These are phyloP conservation scores for Apostichopus parvimensis DNA, from an alignment of 35 echinoderm and acorn worm genomes.

Conservation along the genomic window DNA sequence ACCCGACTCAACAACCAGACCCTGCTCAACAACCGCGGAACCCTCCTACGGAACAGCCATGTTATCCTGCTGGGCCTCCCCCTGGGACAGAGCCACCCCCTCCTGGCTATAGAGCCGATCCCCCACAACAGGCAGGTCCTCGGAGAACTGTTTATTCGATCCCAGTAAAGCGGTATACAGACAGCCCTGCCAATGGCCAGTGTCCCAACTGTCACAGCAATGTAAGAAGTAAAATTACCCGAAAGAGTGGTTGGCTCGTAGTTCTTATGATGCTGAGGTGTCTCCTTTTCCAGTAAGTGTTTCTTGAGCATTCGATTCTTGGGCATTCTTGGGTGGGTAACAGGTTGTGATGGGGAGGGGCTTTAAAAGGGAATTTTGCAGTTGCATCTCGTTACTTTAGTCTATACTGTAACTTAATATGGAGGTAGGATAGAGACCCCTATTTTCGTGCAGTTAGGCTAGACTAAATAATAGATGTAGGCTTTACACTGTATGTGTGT, in stretches of 20 bases:
- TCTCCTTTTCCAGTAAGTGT: not conserved
- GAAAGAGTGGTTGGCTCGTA: constrained; percentile 17
- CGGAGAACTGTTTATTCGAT: constrained; percentile 19
- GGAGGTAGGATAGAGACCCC: no score
- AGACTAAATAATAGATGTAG: no score
- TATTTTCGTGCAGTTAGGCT: no score
- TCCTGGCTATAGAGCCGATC: not conserved
- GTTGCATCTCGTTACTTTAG: no score
- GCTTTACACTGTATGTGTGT: no score
- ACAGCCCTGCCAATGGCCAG: constrained; percentile 50
- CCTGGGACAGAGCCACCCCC: not conserved
- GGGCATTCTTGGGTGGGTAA: no score
- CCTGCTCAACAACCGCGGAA: not conserved
- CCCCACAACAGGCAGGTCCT: not conserved
- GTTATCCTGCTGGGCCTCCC: not conserved
- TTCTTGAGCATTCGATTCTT: not conserved
- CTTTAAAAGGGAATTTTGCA: no score
- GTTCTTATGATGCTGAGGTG: not conserved
- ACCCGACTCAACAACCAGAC: constrained; percentile 7
- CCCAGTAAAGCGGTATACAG: constrained; percentile 34
- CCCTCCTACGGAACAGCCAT: not conserved
- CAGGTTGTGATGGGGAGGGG: no score
- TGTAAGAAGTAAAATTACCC: constrained; percentile 52
- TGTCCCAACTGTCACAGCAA: constrained; percentile 84
- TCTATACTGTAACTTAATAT: no score